These are phyloP conservation scores for Agriopis leucophaearia DNA, from an alignment of 2,888 invertebrate species.

Conservation along the genomic window DNA sequence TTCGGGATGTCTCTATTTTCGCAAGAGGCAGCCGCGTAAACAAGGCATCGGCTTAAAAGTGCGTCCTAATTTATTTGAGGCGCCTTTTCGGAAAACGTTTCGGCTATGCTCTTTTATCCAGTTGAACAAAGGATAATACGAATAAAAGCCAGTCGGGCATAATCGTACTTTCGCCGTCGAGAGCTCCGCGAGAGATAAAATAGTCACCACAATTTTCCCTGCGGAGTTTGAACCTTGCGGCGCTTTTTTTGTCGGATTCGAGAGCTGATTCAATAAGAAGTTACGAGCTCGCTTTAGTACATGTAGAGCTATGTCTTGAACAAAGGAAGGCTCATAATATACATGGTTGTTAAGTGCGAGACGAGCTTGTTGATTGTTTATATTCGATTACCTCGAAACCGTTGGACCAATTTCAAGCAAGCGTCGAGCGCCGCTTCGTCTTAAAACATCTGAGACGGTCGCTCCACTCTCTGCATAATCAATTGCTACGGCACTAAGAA, in stretches of 20 bases:
- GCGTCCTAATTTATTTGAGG: constrained; percentile 76
- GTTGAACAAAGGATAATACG: constrained; percentile 80
- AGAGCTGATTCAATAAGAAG: constrained; percentile 76
- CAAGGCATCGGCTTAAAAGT: constrained; percentile 71
- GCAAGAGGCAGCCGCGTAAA: constrained; percentile 69
- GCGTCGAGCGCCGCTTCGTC: constrained; percentile 50
- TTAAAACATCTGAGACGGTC: constrained; percentile 59
- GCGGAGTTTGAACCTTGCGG: constrained; percentile 71
- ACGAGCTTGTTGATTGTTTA: constrained; percentile 65
- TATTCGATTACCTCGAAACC: constrained; percentile 66
- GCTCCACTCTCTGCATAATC: constrained; percentile 59
- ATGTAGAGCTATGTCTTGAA: constrained; percentile 64
- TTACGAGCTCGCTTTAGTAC: constrained; percentile 60
- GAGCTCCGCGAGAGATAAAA: constrained; percentile 72
- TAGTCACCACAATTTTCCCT: constrained; percentile 75
- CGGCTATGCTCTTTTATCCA: constrained; percentile 74
- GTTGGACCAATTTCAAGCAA: constrained; percentile 57
- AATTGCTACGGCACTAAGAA: constrained; percentile 51
- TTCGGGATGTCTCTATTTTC: constrained; percentile 69
- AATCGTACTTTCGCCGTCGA: constrained; percentile 70
- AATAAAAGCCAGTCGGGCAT: constrained; percentile 79
- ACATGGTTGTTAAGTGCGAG: constrained; percentile 47
- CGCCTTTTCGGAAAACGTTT: constrained; percentile 74
- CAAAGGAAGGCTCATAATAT: constrained; percentile 50
- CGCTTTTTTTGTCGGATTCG: constrained; percentile 66